phyloP scores from a whole-genome alignment of 1,140 invertebrate genomes.

The Saccostrea glomerata region DNA sequence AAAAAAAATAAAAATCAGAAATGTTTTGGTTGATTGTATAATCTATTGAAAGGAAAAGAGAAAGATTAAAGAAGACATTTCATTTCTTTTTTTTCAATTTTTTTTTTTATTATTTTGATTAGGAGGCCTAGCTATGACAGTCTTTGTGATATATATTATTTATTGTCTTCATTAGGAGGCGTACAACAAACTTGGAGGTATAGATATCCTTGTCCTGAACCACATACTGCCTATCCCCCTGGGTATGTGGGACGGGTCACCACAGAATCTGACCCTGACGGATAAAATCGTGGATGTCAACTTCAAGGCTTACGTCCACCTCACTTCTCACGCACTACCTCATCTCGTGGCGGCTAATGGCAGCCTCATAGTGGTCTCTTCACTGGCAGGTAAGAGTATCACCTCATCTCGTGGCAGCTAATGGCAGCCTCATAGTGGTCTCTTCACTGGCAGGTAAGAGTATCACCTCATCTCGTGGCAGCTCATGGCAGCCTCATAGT shows the following conservation, averaged over 20 bases:
- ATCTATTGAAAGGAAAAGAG: no score
- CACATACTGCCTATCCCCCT: conserved; percentile 70
- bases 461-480: conserved; percentile 64
- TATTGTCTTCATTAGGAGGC: conserved; percentile 60
- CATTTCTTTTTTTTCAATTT: no score
- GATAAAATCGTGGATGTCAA: conserved; percentile 71
- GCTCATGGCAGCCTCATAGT: conserved; percentile 71
- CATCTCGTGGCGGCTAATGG: conserved; percentile 65
- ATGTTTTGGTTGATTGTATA: no score
- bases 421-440: conserved; percentile 72
- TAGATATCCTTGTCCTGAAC: conserved; percentile 76
- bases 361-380: conserved; percentile 72
- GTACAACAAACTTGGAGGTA: conserved; percentile 63
- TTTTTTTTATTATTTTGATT: no score
- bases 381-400: conserved; percentile 69
- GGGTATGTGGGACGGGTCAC: conserved; percentile 67
- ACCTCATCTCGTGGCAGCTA: conserved; percentile 63
- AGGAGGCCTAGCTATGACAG: conserved; percentile 61
- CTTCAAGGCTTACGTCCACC: conserved; percentile 74
- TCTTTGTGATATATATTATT: conserved; percentile 61
- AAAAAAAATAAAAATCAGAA: no score
- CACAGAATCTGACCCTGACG: conserved; percentile 65
- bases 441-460: conserved; percentile 69
- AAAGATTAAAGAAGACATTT: no score
- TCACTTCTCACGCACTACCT: conserved; percentile 72